Base-by-base conservation (phyloP, 2,888 invertebrate genomes). In the Polyommatus iphigenia region DNA sequence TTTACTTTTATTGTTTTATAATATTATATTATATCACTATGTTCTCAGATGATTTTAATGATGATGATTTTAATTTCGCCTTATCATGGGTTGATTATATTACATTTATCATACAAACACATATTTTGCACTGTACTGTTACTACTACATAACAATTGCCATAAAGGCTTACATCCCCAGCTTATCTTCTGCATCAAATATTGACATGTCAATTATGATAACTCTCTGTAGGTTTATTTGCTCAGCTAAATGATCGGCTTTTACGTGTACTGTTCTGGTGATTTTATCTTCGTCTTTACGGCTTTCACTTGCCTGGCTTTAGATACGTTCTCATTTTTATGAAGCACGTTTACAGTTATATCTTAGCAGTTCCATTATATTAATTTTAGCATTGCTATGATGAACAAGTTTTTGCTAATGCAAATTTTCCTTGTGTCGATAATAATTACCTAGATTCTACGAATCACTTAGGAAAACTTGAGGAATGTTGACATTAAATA, bases 221-320 rank as follows among this genome's bases (percentile, higher is more conserved):
- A 71, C 46, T 75, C 76, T 78, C 78, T 72, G 80, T 80, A 78
- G 62, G 67, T 80, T 41, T 41, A 41, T 72, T 72, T 72, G 41
- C 8, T 72, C 41, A 72, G 72, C 36, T 41, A 41, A 72, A 72
- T n/a, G 10, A 41, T 72, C 20, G 41, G 36, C 20, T 41, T 72
- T 41, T 41, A 72, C 72, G 41, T 41, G 72, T n/a, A 41, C 72
- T 72, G 72, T 67, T 29, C 67, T 67, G 80, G 81, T 79, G 85
- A 85, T 84, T 82, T 85, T 87, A 90, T 89, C 67, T 29, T 67
- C 67, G 29, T 32, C 88, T 87, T 81, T 83, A 85, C 83, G 82
- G 87, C 86, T 87, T 88, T 88, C 86, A 87, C 86, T 84, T 82
- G 85, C 83, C 86, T 85, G 81, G 79, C 82, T 81, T 67, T 73